phyloP scores from a whole-genome alignment of 2,797 vertebrate species.

The Morus bassanus region DNA sequence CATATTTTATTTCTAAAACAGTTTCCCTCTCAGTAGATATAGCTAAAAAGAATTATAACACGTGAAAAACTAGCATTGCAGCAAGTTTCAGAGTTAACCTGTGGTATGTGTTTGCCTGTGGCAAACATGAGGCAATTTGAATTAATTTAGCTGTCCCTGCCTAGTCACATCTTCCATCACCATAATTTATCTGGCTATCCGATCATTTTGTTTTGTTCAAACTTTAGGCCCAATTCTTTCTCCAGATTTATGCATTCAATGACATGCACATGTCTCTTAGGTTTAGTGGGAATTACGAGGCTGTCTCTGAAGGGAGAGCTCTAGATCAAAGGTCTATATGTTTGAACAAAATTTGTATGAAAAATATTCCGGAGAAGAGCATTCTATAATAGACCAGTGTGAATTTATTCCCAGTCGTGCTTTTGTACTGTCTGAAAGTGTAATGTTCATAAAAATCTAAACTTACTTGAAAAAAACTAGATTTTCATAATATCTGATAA shows the following conservation, averaged over 20 bases:
- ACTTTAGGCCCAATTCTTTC: neutral
- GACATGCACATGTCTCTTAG: neutral
- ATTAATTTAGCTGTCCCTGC: neutral
- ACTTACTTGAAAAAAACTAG: neutral
- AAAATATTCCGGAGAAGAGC: neutral
- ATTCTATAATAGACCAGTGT: neutral
- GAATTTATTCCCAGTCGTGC: neutral
- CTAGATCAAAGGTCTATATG: neutral
- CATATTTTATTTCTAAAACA: neutral
- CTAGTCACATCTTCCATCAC: neutral
- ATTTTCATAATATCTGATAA: neutral
- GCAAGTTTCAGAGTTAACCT: neutral
- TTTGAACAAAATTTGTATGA: neutral
- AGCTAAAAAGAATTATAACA: neutral
- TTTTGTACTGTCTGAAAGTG: neutral
- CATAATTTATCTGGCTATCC: neutral
- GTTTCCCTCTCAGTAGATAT: neutral
- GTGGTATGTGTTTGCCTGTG: neutral
- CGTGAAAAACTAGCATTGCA: neutral
- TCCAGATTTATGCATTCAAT: neutral
- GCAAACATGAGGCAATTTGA: neutral
- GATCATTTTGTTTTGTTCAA: neutral
- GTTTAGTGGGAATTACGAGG: neutral
- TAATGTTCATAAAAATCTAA: neutral
- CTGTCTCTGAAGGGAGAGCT: neutral